Base-by-base conservation (phyloP, 2,797 vertebrate genomes). In the Anniella stebbinsi region DNA sequence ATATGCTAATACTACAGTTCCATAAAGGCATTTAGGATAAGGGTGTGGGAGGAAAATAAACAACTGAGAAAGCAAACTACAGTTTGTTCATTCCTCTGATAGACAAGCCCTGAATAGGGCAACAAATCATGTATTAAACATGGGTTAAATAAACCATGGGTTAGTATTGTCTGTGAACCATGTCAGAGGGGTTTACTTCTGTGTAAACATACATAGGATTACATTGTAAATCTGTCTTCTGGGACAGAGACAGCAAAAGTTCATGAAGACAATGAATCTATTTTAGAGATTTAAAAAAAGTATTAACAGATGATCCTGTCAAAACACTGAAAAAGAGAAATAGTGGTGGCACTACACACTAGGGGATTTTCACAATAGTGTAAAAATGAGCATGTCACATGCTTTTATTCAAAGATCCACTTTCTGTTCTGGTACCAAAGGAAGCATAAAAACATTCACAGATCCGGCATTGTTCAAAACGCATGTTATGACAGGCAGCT, bases 341-440 rank as follows among this genome's bases (percentile, higher is more conserved):
- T 18, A 90, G 48, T 13, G 95, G 87, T 94, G 92, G 85, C 94
- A 93, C 77, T 72, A 88, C 60, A 94, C 57, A 76, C 54, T 91
- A 87, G 0, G 6, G 89, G 17, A 86, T 88, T 18, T 63, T 88
- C 94, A 91, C 85, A 93, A 94, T 88, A 93, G 90, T 0, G 0
- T 92, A 75, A 86, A 93, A 93, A 90, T 89, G 92, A 88, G 45
- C 93, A 90, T 91, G 88, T 91, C 92, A 95, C 95, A 70, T 84
- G 78, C 87, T 80, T 92, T 70, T 92, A 36, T 72, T 87, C 87
- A 93, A 96, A 93, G 91, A 91, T 88, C n/a, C 90, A 81, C 73
- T 94, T 95, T 97, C 93, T 90, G 89, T 41, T 17, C 67, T 94
- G 94, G 92, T 90, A 90, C 76, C 36, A 72, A 75, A 86, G 51